Conservation (phyloP, 2,888 invertebrate species). For the Conops quadrifasciatus region DNA sequence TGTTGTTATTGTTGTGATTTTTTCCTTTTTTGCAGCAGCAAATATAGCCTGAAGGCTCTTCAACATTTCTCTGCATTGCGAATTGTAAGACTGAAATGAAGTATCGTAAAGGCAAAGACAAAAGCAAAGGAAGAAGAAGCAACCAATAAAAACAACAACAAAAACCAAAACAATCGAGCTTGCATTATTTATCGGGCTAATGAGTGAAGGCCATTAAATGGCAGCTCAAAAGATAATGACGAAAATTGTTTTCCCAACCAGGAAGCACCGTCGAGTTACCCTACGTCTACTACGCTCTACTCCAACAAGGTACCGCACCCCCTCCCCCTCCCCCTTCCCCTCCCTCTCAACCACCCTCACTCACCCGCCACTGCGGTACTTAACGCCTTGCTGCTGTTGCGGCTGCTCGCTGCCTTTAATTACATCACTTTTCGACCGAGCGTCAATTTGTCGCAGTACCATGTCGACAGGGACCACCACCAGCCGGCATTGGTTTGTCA, state of each 20-base stretch:
- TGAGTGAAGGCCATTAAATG: slow-evolving; percentile 26
- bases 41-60: not conserved
- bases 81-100: not conserved
- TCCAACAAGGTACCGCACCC: not conserved
- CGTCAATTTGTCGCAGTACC: slow-evolving; percentile 23
- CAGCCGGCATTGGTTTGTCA: not conserved
- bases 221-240: slow-evolving; percentile 18
- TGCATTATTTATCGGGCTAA: slow-evolving; percentile 21
- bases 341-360: not conserved
- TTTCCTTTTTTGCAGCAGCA: not conserved
- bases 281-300: too few relatives aligned
- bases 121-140: not conserved
- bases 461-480: not conserved
- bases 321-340: not conserved
- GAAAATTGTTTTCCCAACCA: slow-evolving; percentile 2
- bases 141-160: not conserved
- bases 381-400: not conserved
- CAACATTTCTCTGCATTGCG: not conserved
- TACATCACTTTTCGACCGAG: slow-evolving; percentile 15
- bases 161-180: slow-evolving; percentile 19
- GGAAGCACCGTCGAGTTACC: not conserved
- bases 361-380: not conserved
- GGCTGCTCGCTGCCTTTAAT: slow-evolving; percentile 15
- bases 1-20: not conserved
- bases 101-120: not conserved